These are phyloP conservation scores for Megalops atlanticus DNA, from an alignment of 2,113 vertebrate species.

Conservation along the genomic window DNA sequence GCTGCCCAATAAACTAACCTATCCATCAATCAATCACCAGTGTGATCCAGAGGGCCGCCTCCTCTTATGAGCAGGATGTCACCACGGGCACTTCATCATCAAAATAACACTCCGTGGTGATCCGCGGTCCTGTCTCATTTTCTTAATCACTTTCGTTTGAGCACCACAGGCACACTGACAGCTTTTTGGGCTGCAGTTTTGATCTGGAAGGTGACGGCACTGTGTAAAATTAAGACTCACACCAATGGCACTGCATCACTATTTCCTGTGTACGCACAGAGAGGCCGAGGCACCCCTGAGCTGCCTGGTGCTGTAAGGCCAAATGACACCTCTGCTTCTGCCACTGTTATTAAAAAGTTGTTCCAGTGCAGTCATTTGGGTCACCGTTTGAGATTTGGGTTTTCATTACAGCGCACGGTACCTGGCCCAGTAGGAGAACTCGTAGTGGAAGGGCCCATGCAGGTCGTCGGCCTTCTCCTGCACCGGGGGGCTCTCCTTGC, in stretches of 20 bases:
- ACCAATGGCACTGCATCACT: neutral
- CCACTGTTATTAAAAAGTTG: no score
- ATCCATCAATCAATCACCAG: neutral
- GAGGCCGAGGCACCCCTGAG: neutral
- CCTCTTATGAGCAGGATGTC: no score
- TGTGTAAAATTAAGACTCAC: neutral
- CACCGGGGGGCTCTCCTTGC: slow-evolving; percentile 74
- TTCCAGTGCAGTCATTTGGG: no score
- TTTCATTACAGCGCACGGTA: slow-evolving; percentile 50
- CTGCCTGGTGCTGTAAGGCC: neutral
- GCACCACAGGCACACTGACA: no score
- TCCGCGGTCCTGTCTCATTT: no score
- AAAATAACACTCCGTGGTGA: no score
- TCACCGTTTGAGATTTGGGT: no score
- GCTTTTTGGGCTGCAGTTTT: no score
- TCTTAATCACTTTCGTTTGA: no score
- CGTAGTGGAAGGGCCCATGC: slow-evolving; percentile 87
- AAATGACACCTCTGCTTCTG: no score
- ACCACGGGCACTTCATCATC: no score
- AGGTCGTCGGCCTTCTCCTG: slow-evolving; percentile 89
- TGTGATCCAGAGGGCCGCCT: no score
- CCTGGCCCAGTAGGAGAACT: slow-evolving; percentile 98
- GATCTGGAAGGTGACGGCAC: neutral
- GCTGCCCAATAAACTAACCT: neutral
- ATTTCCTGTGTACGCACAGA: neutral